Evolutionary conservation across 1,140 invertebrate genomes (phyloP).

Genomic region (Drosophila triauraria): DNA sequence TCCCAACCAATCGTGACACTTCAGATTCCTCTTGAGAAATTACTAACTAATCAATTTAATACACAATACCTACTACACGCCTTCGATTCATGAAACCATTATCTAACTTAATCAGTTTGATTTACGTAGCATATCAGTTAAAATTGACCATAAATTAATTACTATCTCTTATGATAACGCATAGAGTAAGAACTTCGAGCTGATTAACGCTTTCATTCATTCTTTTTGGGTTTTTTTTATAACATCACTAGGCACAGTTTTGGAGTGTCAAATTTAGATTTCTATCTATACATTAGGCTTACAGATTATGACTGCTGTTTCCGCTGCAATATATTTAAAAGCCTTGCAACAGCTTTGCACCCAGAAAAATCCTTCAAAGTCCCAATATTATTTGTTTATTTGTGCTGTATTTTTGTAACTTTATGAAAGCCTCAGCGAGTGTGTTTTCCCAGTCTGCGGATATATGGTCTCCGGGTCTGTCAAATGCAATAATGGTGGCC

Average conservation of each 20-base stretch:
- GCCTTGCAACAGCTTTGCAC: not conserved
- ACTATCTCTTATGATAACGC: not conserved
- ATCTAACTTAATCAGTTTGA: not conserved
- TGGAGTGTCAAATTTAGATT: not conserved
- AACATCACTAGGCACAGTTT: not conserved
- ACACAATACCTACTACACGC: not conserved
- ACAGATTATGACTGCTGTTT: not conserved
- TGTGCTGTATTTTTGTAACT: not conserved
- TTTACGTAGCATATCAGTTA: constrained; percentile 14
- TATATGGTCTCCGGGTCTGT: constrained; percentile 4
- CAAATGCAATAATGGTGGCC: constrained; percentile 2
- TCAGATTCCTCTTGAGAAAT: not conserved
- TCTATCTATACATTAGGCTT: not conserved
- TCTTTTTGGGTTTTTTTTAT: not conserved
- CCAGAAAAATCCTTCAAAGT: not conserved
- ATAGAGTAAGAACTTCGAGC: not conserved
- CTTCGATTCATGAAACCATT: not conserved
- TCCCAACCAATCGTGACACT: not conserved
- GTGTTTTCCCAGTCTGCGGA: not conserved
- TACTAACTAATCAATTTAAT: constrained; percentile 5
- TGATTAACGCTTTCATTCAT: constrained; percentile 17
- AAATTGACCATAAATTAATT: constrained; percentile 5
- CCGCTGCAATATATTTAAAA: not conserved
- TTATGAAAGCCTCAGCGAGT: not conserved
- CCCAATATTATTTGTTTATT: not conserved